Conservation (phyloP, 1,140 invertebrate species). For the Matsumurasca onukii region DNA sequence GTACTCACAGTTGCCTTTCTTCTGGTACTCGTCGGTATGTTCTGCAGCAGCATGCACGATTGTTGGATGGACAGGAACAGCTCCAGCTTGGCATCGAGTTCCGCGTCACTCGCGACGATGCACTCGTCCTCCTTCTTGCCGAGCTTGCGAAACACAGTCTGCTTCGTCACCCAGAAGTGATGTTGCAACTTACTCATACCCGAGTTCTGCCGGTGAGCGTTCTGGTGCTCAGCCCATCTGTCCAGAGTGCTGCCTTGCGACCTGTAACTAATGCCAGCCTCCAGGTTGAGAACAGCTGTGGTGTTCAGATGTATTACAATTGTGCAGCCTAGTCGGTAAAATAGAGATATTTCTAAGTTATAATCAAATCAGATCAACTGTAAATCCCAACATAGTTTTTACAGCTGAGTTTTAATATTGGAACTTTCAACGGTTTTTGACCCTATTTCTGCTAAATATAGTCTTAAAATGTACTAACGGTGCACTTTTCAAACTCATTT, state of each 20-base stretch:
- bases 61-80: slow-evolving; percentile 94
- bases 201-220: slow-evolving; percentile 45
- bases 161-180: slow-evolving; percentile 98
- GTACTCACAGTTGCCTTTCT: slow-evolving; percentile 78
- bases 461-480: too few relatives aligned
- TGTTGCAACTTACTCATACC: slow-evolving; percentile 84
- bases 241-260: slow-evolving; percentile 11
- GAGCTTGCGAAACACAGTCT: slow-evolving; percentile 89
- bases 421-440: too few relatives aligned
- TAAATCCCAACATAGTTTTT: too few relatives aligned
- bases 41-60: slow-evolving; percentile 84
- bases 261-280: too few relatives aligned
- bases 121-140: slow-evolving; percentile 98
- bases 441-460: too few relatives aligned
- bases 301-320: too few relatives aligned
- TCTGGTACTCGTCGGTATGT: slow-evolving; percentile 91
- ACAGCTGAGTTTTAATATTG: too few relatives aligned
- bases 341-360: too few relatives aligned
- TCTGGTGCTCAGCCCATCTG: slow-evolving; percentile 24
- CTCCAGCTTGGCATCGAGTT: slow-evolving; percentile 96
- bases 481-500: too few relatives aligned
- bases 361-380: too few relatives aligned
- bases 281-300: too few relatives aligned
- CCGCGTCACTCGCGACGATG: slow-evolving; percentile 92
- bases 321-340: too few relatives aligned